These are phyloP conservation scores for Cydia pomonella DNA, from an alignment of 1,140 invertebrate species.

Conservation along the genomic window DNA sequence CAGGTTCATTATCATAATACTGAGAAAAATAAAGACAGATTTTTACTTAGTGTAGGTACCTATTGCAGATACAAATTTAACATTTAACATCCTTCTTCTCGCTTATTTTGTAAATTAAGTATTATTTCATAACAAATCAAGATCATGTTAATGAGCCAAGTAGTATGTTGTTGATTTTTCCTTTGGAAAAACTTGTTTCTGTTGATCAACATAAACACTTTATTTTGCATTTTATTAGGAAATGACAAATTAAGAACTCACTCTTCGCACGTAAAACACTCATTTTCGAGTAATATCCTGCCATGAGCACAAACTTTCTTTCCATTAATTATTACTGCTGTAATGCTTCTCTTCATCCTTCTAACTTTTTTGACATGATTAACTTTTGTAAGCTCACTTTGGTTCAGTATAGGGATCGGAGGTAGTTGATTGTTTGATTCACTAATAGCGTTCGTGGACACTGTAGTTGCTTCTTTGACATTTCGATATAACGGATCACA, in stretches of 20 bases:
- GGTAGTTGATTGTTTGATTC: neutral
- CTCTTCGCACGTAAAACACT: neutral
- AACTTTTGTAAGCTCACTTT: neutral
- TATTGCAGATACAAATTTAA: neutral
- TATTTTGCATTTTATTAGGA: neutral
- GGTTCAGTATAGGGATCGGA: neutral
- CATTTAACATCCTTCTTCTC: neutral
- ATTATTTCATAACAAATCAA: too few relatives aligned
- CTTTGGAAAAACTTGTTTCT: too few relatives aligned
- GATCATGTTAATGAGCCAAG: too few relatives aligned
- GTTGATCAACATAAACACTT: too few relatives aligned
- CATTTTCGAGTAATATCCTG: neutral
- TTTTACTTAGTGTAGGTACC: neutral
- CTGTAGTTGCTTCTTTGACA: neutral
- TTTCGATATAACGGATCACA: slow-evolving; percentile 14
- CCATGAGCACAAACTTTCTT: neutral
- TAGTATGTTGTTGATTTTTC: neutral
- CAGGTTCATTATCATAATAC: neutral
- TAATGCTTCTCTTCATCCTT: neutral
- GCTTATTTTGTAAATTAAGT: too few relatives aligned
- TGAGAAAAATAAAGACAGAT: neutral
- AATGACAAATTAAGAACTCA: neutral
- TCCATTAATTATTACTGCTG: neutral
- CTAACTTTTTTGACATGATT: neutral
- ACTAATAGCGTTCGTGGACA: neutral